Evolutionary conservation across 2,888 invertebrate species (phyloP).

Genomic region (Cybosia mesomella): DNA sequence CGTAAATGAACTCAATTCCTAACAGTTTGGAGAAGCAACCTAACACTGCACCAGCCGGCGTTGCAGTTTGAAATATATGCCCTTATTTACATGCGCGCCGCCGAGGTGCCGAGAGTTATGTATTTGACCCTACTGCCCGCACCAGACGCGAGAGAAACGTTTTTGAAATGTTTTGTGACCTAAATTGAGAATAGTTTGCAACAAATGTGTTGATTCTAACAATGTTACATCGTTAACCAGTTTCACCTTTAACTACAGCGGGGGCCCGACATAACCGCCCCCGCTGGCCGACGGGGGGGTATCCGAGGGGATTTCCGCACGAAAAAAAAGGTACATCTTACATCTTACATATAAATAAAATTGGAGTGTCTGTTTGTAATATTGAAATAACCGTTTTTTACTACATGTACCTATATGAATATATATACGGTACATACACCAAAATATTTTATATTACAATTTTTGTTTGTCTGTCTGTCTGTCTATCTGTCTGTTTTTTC

Average conservation of each 20-base stretch:
- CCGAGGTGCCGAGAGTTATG: conserved; percentile 71
- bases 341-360: no score
- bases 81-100: conserved; percentile 73
- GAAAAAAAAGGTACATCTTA: no score
- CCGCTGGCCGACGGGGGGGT: no score
- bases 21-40: conserved; percentile 56
- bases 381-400: no score
- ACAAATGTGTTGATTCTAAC: conserved; percentile 5
- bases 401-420: no score
- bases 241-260: background rate
- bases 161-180: conserved; percentile 51
- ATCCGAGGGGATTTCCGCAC: no score
- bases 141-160: conserved; percentile 49
- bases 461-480: no score
- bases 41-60: conserved; percentile 44
- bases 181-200: conserved; percentile 23
- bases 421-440: no score
- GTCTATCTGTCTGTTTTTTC: no score
- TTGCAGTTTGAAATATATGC: conserved; percentile 72
- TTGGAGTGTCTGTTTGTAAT: no score
- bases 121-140: conserved; percentile 68
- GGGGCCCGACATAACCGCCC: no score
- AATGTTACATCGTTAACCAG: background rate
- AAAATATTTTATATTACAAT: no score
- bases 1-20: conserved; percentile 24